A percentile compares a stretch with the other conserved stretches of the same genome.
These are phyloP conservation scores for Enteromius viviparus DNA, from an alignment of 2,797 vertebrate genomes.

Conservation along the genomic window DNA sequence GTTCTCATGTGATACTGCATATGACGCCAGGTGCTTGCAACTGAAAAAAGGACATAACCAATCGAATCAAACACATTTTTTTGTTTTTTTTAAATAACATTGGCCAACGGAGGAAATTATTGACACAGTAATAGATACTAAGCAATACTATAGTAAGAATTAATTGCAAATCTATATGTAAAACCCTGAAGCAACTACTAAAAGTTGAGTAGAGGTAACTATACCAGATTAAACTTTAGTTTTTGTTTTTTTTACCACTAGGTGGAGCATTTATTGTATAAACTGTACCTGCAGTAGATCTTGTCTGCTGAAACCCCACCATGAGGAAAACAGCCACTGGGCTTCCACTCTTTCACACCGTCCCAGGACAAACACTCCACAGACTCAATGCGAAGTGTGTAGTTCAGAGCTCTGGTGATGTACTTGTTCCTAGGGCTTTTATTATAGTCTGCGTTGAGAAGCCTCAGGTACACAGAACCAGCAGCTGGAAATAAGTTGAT, in stretches of 20 bases:
- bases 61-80: not conserved
- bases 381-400: constrained; percentile 75
- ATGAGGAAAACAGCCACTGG: constrained; percentile 65
- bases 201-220: not conserved
- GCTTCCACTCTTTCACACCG: constrained; percentile 70
- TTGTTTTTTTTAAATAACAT: not conserved
- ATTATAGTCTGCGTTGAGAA: constrained; percentile 78
- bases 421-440: constrained; percentile 66
- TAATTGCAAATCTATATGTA: not conserved
- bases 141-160: not conserved
- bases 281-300: constrained; percentile 81
- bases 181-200: not conserved
- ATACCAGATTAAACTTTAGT: not conserved
- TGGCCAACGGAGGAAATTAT: not conserved
- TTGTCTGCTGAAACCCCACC: constrained; percentile 56
- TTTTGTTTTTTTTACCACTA: constrained; percentile 24
- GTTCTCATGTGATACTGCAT: constrained; percentile 69
- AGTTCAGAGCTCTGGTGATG: constrained; percentile 70
- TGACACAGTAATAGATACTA: not conserved
- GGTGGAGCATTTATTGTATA: constrained; percentile 15
- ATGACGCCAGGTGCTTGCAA: constrained; percentile 71
- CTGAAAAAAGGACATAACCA: constrained; percentile 66
- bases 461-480: constrained; percentile 73
- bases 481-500: constrained; percentile 62
- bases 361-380: constrained; percentile 81